These are phyloP conservation scores for Apodemia mormo DNA, from an alignment of 2,888 invertebrate species.

Conservation along the genomic window DNA sequence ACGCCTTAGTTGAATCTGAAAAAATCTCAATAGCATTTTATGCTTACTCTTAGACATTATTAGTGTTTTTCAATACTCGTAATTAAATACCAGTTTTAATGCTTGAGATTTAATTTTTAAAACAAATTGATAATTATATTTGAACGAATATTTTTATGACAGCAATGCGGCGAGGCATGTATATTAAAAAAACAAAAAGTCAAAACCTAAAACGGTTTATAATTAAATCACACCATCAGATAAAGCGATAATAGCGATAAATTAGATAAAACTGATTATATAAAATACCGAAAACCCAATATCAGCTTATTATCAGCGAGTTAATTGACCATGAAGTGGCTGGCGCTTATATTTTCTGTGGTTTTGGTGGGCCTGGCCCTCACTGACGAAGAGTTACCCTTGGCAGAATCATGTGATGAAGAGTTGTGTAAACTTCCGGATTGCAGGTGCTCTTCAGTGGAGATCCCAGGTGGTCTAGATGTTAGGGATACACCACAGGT, in stretches of 20 bases:
- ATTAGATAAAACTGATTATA: slow-evolving; percentile 21
- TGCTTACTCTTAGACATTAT: no score
- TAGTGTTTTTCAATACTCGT: no score
- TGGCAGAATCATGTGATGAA: slow-evolving; percentile 48
- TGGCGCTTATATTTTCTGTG: slow-evolving; percentile 23
- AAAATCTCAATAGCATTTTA: no score
- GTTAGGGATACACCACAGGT: slow-evolving; percentile 69
- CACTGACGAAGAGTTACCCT: slow-evolving; percentile 31
- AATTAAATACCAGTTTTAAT: no score
- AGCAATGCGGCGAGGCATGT: no score
- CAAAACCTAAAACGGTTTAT: no score
- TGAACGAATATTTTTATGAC: no score
- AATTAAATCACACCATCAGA: background rate
- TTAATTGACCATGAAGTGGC: slow-evolving; percentile 29
- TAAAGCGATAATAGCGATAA: slow-evolving; percentile 19
- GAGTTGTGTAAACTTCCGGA: slow-evolving; percentile 61
- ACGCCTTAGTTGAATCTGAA: no score
- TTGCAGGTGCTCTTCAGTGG: slow-evolving; percentile 66
- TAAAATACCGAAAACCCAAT: slow-evolving; percentile 8
- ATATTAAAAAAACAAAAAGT: no score
- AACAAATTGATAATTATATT: no score
- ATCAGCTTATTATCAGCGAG: slow-evolving; percentile 1
- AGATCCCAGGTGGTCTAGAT: slow-evolving; percentile 58
- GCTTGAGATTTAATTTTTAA: no score
- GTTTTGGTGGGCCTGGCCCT: slow-evolving; percentile 26